These are phyloP conservation scores for Nothoprocta pentlandii DNA, from an alignment of 2,113 vertebrate genomes.

Conservation along the genomic window DNA sequence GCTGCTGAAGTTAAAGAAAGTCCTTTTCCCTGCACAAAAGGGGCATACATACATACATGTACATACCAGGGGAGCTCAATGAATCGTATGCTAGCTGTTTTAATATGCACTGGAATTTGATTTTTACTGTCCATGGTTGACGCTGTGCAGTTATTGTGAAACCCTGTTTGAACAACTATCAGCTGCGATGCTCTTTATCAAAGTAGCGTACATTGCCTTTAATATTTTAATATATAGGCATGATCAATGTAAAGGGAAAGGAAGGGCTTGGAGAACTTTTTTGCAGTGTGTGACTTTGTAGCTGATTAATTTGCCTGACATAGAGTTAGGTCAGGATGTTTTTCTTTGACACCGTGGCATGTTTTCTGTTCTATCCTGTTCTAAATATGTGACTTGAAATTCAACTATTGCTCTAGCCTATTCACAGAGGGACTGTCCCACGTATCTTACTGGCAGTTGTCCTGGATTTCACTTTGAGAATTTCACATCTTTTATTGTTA, in stretches of 20 bases:
- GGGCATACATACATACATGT: conserved; percentile 5
- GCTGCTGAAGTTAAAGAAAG: background rate
- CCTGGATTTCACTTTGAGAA: background rate
- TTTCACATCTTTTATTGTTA: background rate
- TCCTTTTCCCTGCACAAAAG: background rate
- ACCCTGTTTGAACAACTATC: background rate
- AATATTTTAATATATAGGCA: conserved; percentile 33
- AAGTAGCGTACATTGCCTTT: conserved; percentile 13
- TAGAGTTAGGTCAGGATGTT: background rate
- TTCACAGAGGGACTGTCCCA: rapidly evolving
- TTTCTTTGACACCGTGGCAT: background rate
- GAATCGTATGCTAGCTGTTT: conserved; percentile 8
- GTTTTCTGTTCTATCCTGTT: background rate
- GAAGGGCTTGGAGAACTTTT: background rate
- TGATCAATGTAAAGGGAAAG: conserved; percentile 11
- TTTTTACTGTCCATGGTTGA: conserved; percentile 33
- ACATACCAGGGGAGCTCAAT: background rate
- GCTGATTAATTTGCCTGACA: background rate
- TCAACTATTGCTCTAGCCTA: background rate
- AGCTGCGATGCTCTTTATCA: background rate
- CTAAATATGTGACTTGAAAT: background rate
- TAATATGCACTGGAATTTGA: conserved; percentile 44
- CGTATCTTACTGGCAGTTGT: background rate
- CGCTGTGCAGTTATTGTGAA: conserved; percentile 29
- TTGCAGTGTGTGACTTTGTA: background rate